Conservation (phyloP, 35 echinoderm and acorn worm species). For the Anneissia japonica region DNA sequence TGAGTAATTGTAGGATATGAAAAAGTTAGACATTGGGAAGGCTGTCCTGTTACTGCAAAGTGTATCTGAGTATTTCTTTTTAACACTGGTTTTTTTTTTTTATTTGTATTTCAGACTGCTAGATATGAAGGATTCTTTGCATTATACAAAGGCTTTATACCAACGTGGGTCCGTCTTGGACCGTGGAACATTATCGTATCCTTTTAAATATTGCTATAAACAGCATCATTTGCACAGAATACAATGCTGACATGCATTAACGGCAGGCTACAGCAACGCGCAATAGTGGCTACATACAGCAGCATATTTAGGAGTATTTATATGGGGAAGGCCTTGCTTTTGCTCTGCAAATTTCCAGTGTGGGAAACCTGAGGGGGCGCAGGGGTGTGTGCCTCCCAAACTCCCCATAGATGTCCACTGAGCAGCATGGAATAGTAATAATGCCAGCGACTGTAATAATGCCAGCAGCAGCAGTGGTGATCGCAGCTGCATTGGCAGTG, state of each 20-base stretch:
- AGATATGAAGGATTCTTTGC: constrained; percentile 74
- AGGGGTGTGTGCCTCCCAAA: background rate
- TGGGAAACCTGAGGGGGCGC: background rate
- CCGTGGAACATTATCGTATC: constrained; percentile 99
- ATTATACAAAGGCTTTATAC: constrained; percentile 95
- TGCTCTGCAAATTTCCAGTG: background rate
- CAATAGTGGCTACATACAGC: background rate
- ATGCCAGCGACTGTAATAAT: too few relatives aligned
- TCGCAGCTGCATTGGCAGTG: too few relatives aligned
- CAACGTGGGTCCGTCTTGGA: constrained; percentile 84
- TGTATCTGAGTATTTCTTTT: too few relatives aligned
- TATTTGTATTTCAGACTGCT: too few relatives aligned
- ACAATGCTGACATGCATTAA: background rate
- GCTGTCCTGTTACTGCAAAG: too few relatives aligned
- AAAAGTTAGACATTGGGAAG: too few relatives aligned
- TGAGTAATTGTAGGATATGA: too few relatives aligned
- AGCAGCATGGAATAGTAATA: too few relatives aligned
- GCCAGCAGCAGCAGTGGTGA: too few relatives aligned
- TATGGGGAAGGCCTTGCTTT: background rate
- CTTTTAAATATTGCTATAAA: constrained; percentile 18
- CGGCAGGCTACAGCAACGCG: background rate
- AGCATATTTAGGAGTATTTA: background rate
- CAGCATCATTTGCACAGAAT: background rate
- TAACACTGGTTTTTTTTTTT: too few relatives aligned
- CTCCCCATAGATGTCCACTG: too few relatives aligned